phyloP scores from a whole-genome alignment of 2,888 invertebrate genomes.

The Panorpa germanica region DNA sequence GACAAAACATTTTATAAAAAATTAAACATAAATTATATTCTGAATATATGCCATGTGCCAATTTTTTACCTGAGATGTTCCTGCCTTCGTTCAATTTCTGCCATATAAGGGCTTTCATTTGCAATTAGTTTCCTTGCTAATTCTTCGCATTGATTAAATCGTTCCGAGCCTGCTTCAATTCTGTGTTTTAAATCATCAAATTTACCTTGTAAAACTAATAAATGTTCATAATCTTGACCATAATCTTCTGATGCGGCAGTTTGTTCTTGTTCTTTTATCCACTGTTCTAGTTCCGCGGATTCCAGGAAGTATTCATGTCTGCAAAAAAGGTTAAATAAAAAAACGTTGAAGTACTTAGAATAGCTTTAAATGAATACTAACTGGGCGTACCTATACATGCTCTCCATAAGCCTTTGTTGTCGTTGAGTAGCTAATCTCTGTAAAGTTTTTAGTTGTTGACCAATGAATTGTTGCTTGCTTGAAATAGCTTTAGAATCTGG shows the following conservation, averaged over 20 bases:
- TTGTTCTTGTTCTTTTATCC: conserved; percentile 82
- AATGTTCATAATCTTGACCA: conserved; percentile 85
- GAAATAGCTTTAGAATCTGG: conserved; percentile 67
- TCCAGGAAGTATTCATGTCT: conserved; percentile 83
- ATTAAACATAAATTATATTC: no score
- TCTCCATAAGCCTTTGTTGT: conserved; percentile 77
- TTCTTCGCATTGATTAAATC: conserved; percentile 80
- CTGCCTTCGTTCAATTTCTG: conserved; percentile 71
- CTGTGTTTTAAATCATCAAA: conserved; percentile 86
- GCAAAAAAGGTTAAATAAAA: conserved; percentile 6
- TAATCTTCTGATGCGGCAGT: conserved; percentile 84
- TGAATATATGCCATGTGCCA: background rate
- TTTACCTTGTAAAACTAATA: conserved; percentile 67
- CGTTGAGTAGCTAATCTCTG: conserved; percentile 62
- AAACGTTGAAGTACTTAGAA: background rate
- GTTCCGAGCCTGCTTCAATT: conserved; percentile 75
- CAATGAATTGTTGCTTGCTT: conserved; percentile 53
- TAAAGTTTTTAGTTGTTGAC: conserved; percentile 59
- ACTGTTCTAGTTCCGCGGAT: conserved; percentile 74
- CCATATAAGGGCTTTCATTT: conserved; percentile 68
- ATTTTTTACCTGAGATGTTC: conserved; percentile 75
- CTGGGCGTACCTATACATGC: conserved; percentile 40
- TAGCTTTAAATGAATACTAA: background rate
- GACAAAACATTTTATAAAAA: no score
- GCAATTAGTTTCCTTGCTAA: conserved; percentile 75